Conservation (phyloP, 2,797 vertebrate species). For the Cryptoblepharus egeriae region DNA sequence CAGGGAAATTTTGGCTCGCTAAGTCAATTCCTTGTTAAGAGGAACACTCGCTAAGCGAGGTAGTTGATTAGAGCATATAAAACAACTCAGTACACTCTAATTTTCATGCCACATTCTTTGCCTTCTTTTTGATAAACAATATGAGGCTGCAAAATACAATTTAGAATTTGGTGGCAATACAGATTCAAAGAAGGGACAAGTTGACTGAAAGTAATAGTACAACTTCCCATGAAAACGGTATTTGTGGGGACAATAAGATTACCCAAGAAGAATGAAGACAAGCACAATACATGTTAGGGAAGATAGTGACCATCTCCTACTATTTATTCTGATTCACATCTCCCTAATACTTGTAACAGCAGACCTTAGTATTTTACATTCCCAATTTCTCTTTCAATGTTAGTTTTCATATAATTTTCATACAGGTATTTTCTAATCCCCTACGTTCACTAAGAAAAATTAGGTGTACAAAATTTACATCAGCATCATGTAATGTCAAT, state of each 20-base stretch:
- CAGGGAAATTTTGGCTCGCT: too few relatives aligned
- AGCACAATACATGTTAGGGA: neutral
- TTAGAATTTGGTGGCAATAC: too few relatives aligned
- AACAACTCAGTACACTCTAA: too few relatives aligned
- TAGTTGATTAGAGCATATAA: too few relatives aligned
- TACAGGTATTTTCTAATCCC: neutral
- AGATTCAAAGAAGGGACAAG: neutral
- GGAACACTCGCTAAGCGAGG: too few relatives aligned
- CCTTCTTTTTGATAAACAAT: neutral
- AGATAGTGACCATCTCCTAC: neutral
- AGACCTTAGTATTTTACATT: neutral
- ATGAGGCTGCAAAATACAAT: neutral
- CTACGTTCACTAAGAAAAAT: neutral
- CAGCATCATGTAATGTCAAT: neutral
- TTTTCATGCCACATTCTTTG: neutral
- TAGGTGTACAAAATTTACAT: slow-evolving; percentile 1
- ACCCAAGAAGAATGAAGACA: too few relatives aligned
- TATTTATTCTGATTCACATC: too few relatives aligned
- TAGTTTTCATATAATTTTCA: neutral
- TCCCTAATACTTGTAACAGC: neutral
- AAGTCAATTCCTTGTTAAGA: too few relatives aligned
- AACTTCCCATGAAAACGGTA: neutral
- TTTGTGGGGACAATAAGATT: neutral
- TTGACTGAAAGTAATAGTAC: neutral
- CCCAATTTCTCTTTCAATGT: neutral